Conservation (phyloP, 2,888 invertebrate species). For the Pedicia rivosa region DNA sequence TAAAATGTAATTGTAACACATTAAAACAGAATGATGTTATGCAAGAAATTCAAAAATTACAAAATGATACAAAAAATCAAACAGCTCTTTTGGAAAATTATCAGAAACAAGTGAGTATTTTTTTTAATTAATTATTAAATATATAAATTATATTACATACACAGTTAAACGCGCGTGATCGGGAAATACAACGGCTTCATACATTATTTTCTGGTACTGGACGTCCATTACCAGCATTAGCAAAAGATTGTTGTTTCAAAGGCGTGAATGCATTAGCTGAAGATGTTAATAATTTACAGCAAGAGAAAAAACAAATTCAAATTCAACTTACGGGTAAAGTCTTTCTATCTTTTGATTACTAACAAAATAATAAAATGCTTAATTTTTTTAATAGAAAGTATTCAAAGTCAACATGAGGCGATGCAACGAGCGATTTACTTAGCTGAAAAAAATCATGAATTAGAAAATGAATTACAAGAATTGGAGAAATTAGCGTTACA, state of each 20-base stretch:
- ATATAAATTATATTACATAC: too few relatives aligned
- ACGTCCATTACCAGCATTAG: conserved; percentile 43
- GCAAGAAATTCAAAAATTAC: conserved; percentile 23
- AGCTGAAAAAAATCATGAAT: conserved; percentile 52
- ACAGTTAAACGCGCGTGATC: conserved; percentile 32
- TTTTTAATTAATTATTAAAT: not conserved
- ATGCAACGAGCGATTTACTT: conserved; percentile 58
- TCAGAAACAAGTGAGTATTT: conserved; percentile 26
- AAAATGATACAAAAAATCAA: conserved; percentile 28
- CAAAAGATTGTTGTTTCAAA: conserved; percentile 47
- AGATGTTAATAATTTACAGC: conserved; percentile 40
- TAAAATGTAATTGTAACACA: conserved; percentile 18
- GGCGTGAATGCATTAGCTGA: conserved; percentile 37
- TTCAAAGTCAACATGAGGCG: conserved; percentile 62
- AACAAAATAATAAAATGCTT: too few relatives aligned
- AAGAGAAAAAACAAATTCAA: conserved; percentile 34
- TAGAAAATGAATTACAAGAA: conserved; percentile 55
- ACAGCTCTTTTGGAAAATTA: conserved; percentile 30
- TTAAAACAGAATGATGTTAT: conserved; percentile 21
- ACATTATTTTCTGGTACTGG: conserved; percentile 57
- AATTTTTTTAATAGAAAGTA: conserved; percentile 28
- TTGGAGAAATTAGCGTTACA: conserved; percentile 57
- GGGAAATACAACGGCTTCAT: conserved; percentile 53
- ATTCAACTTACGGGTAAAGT: not conserved
- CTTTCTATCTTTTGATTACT: too few relatives aligned